A percentile compares a stretch with the other conserved stretches of the same genome.
Conservation (phyloP, 2,888 invertebrate genomes). For the Odiellus spinosus region DNA sequence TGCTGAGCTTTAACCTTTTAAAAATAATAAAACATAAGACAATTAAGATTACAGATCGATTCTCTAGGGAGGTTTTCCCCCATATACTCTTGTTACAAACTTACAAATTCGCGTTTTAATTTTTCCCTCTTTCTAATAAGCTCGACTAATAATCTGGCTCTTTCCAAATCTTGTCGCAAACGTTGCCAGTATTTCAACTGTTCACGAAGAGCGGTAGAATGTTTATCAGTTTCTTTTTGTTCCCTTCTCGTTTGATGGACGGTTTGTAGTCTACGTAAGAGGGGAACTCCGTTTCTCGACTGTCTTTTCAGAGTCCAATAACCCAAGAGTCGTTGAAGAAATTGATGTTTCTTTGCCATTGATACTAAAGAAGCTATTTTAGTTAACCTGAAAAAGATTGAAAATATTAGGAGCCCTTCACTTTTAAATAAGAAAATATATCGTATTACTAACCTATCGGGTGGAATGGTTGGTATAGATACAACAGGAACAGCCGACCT, state of each 20-base stretch:
- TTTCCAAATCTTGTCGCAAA: slow-evolving; percentile 80
- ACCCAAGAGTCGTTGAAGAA: slow-evolving; percentile 74
- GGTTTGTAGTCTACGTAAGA: slow-evolving; percentile 62
- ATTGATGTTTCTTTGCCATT: slow-evolving; percentile 58
- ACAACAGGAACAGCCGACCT: slow-evolving; percentile 79
- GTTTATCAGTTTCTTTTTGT: slow-evolving; percentile 18
- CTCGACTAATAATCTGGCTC: slow-evolving; percentile 80
- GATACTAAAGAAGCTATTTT: slow-evolving; percentile 64
- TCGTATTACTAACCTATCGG: slow-evolving; percentile 37
- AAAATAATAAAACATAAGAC: background rate
- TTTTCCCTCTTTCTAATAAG: slow-evolving; percentile 89
- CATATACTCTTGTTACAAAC: too few species aligned
- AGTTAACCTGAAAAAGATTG: slow-evolving; percentile 42
- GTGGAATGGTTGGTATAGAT: slow-evolving; percentile 80
- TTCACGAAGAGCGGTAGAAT: slow-evolving; percentile 41
- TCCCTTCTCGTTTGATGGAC: slow-evolving; percentile 23
- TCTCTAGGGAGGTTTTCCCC: background rate
- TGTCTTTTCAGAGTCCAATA: slow-evolving; percentile 97
- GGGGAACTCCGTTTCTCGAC: slow-evolving; percentile 84
- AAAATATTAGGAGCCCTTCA: background rate
- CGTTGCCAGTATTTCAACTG: slow-evolving; percentile 88
- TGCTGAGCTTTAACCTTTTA: slow-evolving; percentile 47
- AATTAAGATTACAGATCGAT: background rate
- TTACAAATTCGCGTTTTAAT: slow-evolving; percentile 46
- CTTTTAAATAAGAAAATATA: too few species aligned